These are phyloP conservation scores for Drosophila yooni DNA, from an alignment of 2,888 invertebrate genomes.

Conservation along the genomic window DNA sequence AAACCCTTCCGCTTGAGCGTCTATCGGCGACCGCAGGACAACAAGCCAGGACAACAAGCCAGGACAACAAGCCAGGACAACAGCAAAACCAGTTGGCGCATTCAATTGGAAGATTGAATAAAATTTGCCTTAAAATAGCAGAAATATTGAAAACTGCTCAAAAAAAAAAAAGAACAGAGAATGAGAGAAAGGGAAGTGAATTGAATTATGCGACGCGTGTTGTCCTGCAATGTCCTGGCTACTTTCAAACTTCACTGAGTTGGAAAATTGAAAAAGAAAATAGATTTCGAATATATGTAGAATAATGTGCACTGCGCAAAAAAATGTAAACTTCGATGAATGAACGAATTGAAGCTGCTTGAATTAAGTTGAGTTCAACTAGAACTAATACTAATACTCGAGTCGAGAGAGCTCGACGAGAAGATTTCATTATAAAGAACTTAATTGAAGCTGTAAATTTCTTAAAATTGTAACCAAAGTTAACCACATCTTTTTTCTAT, in stretches of 20 bases:
- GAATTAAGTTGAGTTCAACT: not conserved
- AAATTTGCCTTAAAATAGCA: slow-evolving; percentile 83
- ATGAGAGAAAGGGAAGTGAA: slow-evolving; percentile 30
- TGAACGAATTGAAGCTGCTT: not conserved
- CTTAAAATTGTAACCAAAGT: slow-evolving; percentile 36
- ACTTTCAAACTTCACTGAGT: slow-evolving; percentile 82
- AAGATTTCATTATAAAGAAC: not conserved
- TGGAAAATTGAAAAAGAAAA: slow-evolving; percentile 85
- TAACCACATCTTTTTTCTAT: slow-evolving; percentile 16
- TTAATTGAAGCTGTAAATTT: not conserved
- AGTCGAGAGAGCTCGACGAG: not conserved
- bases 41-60: slow-evolving; percentile 36
- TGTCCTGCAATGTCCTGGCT: slow-evolving; percentile 44
- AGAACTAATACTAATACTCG: not conserved
- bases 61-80: slow-evolving; percentile 24
- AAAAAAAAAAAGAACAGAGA: no score
- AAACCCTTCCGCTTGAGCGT: slow-evolving; percentile 73
- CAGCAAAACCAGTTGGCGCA: slow-evolving; percentile 42
- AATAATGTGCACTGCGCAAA: slow-evolving; percentile 13
- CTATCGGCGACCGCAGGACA: slow-evolving; percentile 72
- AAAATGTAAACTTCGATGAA: not conserved
- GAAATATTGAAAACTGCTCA: slow-evolving; percentile 75
- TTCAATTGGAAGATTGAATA: slow-evolving; percentile 85
- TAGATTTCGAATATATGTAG: slow-evolving; percentile 32
- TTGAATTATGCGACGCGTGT: slow-evolving; percentile 68